Evolutionary conservation across 2,113 vertebrate species (phyloP), one percentile per base, ranked within the genome.

Genomic region (Notiomystis cincta): DNA sequence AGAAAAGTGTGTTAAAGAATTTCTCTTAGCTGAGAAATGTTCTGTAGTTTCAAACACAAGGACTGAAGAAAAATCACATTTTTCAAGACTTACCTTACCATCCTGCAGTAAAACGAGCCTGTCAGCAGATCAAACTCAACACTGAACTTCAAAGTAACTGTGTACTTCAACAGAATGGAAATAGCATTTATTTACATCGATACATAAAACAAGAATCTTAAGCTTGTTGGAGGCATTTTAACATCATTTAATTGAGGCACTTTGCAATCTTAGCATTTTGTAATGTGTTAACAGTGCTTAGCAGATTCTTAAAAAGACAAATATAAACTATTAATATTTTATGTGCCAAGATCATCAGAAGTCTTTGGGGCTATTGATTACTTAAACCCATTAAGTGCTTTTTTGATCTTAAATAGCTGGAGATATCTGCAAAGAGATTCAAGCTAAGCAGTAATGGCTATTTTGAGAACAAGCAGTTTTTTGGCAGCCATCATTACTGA

Each of bases 281-380:
- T 35, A 97, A 97, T 80, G 89, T 94, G 98, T 98, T 97, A 98
- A 97, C 75, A 93, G 95, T 79, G 89, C 94, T 96, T 94, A 96
- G 95, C 51, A 95, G 84, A 95, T 90, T 83, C 96, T 97, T 97
- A 95, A 96, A 90, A 94, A 97, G 87, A 96, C 85, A 97, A 97
- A 97, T 77, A 96, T 53, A 96, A 95, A 90, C 72, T 76, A 98
- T 99, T 97, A 99, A 99, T 99, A 99, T 98, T 99, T 99, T 90
- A 99, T 98, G 93, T 38, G 67, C 81, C 93, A 90, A 97, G 97
- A 98, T 97, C 90, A 71, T 97, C 97, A 96, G 96, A 97, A 94
- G 93, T 96, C 98, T 98, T 98, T 96, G 97, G 96, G 96, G 96
- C 75, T 97, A 98, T 98, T 95, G 98, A 99, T 98, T 96, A 92